These are phyloP conservation scores for Megalonaias nervosa DNA, from an alignment of 1,140 invertebrate genomes.

Conservation along the genomic window DNA sequence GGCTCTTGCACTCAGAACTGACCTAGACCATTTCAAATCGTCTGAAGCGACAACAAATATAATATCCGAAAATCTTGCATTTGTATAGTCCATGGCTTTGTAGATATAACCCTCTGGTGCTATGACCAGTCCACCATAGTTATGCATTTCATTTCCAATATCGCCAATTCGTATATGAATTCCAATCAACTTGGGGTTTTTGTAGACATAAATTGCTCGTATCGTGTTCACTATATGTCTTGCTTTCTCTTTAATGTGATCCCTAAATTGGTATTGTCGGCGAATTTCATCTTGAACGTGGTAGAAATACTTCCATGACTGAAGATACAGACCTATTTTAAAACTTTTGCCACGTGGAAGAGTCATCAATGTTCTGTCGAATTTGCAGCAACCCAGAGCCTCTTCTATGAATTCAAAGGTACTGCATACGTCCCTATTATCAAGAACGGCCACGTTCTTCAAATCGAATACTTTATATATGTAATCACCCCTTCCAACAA, in stretches of 20 bases:
- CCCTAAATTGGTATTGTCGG: slow-evolving; percentile 47
- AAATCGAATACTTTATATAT: slow-evolving; percentile 37
- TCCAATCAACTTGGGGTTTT: slow-evolving; percentile 16
- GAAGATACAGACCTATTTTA: slow-evolving; percentile 46
- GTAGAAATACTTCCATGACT: slow-evolving; percentile 62
- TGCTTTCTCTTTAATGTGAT: slow-evolving; percentile 13
- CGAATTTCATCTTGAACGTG: slow-evolving; percentile 33
- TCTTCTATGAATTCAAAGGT: slow-evolving; percentile 17
- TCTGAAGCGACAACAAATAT: too few relatives aligned
- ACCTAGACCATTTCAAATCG: too few relatives aligned
- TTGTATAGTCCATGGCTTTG: too few relatives aligned
- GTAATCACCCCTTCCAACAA: slow-evolving; percentile 17
- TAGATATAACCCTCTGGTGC: slow-evolving; percentile 27
- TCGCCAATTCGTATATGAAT: slow-evolving; percentile 47
- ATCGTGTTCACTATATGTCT: slow-evolving; percentile 6
- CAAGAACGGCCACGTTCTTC: neutral
- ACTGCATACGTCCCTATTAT: slow-evolving; percentile 9
- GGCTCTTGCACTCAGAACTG: too few relatives aligned
- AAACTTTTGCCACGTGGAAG: slow-evolving; percentile 35
- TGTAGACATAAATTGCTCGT: neutral
- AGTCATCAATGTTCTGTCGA: slow-evolving; percentile 27
- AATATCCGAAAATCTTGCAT: too few relatives aligned
- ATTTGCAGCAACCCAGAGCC: slow-evolving; percentile 23
- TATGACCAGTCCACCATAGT: neutral
- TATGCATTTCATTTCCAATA: slow-evolving; percentile 17